These are phyloP conservation scores for Caprella mutica DNA, from an alignment of 2,888 invertebrate species.

Conservation along the genomic window DNA sequence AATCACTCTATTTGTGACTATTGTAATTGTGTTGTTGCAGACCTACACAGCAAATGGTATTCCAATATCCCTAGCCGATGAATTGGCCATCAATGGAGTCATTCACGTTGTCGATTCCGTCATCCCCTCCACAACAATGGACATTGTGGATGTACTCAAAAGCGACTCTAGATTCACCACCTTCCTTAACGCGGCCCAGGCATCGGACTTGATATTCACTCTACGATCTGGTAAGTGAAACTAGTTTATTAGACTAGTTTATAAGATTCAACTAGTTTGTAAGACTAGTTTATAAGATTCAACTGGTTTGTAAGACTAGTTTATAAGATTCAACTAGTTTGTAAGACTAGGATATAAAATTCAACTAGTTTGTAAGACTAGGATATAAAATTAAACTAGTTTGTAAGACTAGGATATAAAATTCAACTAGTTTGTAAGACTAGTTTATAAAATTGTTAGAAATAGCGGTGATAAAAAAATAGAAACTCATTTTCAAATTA, in stretches of 20 bases:
- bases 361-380: too few species aligned
- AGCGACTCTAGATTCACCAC: not conserved
- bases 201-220: slow-evolving; percentile 41
- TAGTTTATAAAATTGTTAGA: too few species aligned
- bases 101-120: slow-evolving; percentile 55
- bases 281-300: slow-evolving; percentile 40
- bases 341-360: too few species aligned
- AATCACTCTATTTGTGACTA: too few species aligned
- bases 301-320: slow-evolving; percentile 40
- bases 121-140: slow-evolving; percentile 46
- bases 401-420: too few species aligned
- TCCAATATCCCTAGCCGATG: not conserved
- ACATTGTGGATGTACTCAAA: slow-evolving; percentile 45
- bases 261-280: too few species aligned
- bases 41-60: slow-evolving; percentile 1
- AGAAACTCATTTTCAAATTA: too few species aligned
- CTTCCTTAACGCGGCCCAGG: not conserved
- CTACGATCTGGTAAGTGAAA: slow-evolving; percentile 50
- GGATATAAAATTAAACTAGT: too few species aligned
- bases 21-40: too few species aligned
- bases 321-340: too few species aligned
- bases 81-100: slow-evolving; percentile 58
- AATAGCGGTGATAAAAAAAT: too few species aligned
- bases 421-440: too few species aligned
- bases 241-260: slow-evolving; percentile 42